Conservation (phyloP, 2,797 vertebrate genomes). For the Onychomys arenicola region DNA sequence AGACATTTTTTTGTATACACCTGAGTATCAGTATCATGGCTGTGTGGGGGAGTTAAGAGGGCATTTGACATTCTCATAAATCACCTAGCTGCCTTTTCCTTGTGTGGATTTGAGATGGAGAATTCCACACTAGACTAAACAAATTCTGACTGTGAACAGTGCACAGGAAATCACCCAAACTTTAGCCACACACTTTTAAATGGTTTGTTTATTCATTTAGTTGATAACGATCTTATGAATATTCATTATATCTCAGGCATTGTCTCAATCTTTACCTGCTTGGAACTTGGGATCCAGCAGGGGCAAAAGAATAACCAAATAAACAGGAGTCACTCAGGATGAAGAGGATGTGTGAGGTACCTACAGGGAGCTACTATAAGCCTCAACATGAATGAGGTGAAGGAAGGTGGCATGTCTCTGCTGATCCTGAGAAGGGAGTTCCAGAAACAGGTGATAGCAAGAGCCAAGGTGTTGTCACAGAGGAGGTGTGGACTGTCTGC, state of each 20-base stretch:
- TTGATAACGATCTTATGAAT: neutral
- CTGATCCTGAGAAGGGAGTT: neutral
- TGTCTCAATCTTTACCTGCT: neutral
- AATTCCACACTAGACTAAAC: neutral
- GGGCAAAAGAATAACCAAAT: neutral
- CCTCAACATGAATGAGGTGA: neutral
- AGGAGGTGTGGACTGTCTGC: neutral
- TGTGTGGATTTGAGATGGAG: neutral
- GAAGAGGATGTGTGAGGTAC: neutral
- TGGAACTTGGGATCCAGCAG: neutral
- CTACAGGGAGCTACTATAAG: neutral
- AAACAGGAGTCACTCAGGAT: neutral
- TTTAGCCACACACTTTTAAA: neutral
- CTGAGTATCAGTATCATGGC: neutral
- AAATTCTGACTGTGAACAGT: neutral
- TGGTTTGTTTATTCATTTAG: neutral
- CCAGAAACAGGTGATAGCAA: neutral
- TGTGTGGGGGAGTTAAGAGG: neutral
- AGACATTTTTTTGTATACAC: neutral
- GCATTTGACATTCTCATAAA: neutral
- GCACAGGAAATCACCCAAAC: constrained; percentile 7
- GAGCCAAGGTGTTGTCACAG: neutral
- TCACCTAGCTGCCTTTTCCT: neutral
- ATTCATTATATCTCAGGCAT: neutral
- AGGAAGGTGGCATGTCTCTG: neutral